Base-by-base conservation (phyloP, 2,797 vertebrate species). In the Hoplostethus mediterraneus region DNA sequence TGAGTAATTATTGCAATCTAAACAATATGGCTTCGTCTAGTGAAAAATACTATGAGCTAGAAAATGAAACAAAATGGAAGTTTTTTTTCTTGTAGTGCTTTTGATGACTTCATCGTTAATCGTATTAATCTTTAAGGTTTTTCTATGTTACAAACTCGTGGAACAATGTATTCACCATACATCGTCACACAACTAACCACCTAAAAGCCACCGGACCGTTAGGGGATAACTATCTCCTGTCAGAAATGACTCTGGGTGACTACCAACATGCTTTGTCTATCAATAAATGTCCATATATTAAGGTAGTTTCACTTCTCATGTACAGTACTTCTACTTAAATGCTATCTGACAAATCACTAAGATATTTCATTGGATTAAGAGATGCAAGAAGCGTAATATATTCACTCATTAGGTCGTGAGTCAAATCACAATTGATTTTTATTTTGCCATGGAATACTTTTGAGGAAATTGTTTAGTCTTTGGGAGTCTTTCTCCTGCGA, bases 21-120 rank as follows among this genome's bases (percentile, higher is more conserved):
- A 97, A 97, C 94, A 94, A 95, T 98, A 98, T 98, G 97, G 97
- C 97, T 98, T 99, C 95, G 95, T 96, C 96, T 97, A 97, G 95
- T 96, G 93, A 93, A 94, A 94, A 84, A 90, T 91, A 90, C 87
- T 90, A 90, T 95, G 92, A 94, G 90, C 93, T 93, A 95, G 90
- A 93, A 90, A 91, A 91, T 1, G 49, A 86, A 17, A 80, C 72
- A 65, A 72, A 80, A 79, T 4, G 12, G 53, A 55, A 33, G 5
- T 14, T 40, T 65, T 77, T 77, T 21, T 21, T 21, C 21, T 63
- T 13, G 58, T 25, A 63, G 55, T 70, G 65, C 30, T 65, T 42
- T 38, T 61, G 60, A 58, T n/a, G 75, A 75, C 30, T 67, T 77
- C 49, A 60, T 70, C 45, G 45, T 66, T 55, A 63, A 47, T 74